Conservation (phyloP, 1,140 invertebrate genomes). For the Trachelipus rathkii region DNA sequence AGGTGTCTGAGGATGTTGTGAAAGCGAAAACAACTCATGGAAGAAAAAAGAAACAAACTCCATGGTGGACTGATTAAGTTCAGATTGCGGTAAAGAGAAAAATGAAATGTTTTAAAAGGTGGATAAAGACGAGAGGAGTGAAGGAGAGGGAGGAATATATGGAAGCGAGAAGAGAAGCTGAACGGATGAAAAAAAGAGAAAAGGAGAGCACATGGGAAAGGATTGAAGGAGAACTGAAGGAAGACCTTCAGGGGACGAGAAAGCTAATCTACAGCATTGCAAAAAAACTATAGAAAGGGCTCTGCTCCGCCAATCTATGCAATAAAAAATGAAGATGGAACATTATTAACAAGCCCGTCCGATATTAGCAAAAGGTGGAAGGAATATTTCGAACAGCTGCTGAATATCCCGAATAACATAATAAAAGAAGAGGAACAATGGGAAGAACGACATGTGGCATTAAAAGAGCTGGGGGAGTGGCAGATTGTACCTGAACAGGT, state of each 20-base stretch:
- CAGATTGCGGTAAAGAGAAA: too few relatives aligned
- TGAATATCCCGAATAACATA: not conserved
- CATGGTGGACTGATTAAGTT: too few relatives aligned
- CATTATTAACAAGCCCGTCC: not conserved
- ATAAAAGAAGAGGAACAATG: not conserved
- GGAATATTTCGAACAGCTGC: not conserved
- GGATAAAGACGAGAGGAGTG: not conserved
- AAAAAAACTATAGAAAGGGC: not conserved
- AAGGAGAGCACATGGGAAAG: not conserved
- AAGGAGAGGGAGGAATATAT: not conserved
- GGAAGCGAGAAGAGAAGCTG: not conserved
- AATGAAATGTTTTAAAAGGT: too few relatives aligned
- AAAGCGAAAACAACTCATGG: too few relatives aligned
- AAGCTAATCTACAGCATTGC: not conserved
- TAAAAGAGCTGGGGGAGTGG: not conserved
- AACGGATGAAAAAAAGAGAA: not conserved
- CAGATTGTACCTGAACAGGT: not conserved
- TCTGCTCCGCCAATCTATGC: not conserved
- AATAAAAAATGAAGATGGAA: not conserved
- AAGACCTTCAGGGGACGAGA: not conserved
- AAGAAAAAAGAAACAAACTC: too few relatives aligned
- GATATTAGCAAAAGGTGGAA: not conserved
- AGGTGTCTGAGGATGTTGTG: too few relatives aligned
- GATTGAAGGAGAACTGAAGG: not conserved
- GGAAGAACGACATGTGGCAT: not conserved